A percentile compares a stretch with the other conserved stretches of the same genome.
Conservation (phyloP, 2,113 vertebrate genomes). For the Cercocebus atys region DNA sequence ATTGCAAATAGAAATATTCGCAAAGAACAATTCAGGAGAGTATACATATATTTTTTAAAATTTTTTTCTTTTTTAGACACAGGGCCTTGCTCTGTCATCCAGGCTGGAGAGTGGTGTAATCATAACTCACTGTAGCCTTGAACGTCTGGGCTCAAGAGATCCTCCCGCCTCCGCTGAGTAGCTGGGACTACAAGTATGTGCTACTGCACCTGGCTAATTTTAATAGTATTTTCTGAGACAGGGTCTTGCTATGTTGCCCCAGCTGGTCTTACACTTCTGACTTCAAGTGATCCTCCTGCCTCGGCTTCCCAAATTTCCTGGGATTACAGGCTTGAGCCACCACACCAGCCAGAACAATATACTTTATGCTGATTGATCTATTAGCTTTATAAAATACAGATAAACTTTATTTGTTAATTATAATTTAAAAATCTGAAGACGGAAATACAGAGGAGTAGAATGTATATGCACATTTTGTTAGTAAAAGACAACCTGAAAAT, state of each 20-base stretch:
- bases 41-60: neutral
- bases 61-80: neutral
- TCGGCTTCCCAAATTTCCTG: neutral
- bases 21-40: neutral
- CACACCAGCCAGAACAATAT: neutral
- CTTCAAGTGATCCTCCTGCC: neutral
- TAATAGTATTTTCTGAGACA: neutral
- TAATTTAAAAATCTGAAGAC: constrained; percentile 49
- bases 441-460: neutral
- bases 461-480: neutral
- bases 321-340: neutral
- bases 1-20: neutral
- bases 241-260: neutral
- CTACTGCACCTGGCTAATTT: neutral
- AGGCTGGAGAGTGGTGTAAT: neutral
- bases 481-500: neutral
- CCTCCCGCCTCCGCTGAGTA: neutral
- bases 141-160: neutral
- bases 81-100: neutral
- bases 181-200: neutral
- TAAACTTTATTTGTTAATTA: constrained; percentile 31
- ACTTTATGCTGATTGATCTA: neutral
- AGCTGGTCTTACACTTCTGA: neutral
- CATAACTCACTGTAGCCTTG: neutral
- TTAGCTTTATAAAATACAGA: constrained; percentile 15